Evolutionary conservation across 64 coral and sea anemone genomes (phyloP).

Genomic region (Montipora cactus): DNA sequence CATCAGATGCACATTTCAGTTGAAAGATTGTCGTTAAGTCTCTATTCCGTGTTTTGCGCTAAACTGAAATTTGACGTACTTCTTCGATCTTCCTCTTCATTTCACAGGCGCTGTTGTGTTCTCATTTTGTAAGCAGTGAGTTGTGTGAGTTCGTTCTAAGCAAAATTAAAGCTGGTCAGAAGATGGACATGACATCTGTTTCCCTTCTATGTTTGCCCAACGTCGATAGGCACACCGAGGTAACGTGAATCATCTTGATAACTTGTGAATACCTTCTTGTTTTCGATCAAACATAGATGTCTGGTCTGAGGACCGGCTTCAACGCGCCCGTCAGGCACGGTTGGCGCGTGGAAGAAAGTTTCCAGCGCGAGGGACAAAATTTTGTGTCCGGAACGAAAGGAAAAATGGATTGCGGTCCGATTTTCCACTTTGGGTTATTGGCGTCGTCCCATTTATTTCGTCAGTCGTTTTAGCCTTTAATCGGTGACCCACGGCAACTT

Average conservation of each 20-base stretch:
- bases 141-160: constrained; percentile 50
- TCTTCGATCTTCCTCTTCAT: neutral
- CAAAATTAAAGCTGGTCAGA: constrained; percentile 17
- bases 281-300: neutral
- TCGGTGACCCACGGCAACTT: too few relatives aligned
- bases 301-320: neutral
- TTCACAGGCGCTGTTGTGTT: constrained; percentile 56
- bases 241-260: neutral
- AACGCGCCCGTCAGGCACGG: too few relatives aligned
- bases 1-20: neutral
- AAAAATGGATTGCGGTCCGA: too few relatives aligned
- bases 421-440: too few relatives aligned
- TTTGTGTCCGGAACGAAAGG: too few relatives aligned
- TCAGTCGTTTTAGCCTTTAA: too few relatives aligned
- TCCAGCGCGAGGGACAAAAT: too few relatives aligned
- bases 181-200: constrained; percentile 33
- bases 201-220: constrained; percentile 46
- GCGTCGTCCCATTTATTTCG: too few relatives aligned
- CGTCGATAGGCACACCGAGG: constrained; percentile 39
- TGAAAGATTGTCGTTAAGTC: neutral
- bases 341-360: too few relatives aligned
- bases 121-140: constrained; percentile 21
- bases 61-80: neutral
- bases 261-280: neutral
- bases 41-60: neutral